Conservation (phyloP, 2,888 invertebrate species). For the Hypomecis punctinalis region DNA sequence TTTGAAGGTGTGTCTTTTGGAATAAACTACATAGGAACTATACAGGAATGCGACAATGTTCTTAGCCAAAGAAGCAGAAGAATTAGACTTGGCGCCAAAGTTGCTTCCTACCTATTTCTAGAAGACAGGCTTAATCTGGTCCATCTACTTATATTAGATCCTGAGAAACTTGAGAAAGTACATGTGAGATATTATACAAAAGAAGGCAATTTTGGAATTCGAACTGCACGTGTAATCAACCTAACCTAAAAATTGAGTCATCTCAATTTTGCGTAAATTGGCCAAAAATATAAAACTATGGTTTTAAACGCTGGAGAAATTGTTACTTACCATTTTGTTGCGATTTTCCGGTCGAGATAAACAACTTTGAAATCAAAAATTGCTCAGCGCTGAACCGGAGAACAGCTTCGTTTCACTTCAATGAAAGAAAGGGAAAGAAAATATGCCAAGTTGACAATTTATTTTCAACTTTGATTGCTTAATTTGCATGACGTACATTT, state of each 20-base stretch:
- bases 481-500: background rate
- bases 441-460: background rate
- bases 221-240: conserved; percentile 60
- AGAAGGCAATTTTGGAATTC: background rate
- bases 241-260: conserved; percentile 61
- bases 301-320: background rate
- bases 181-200: background rate
- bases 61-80: too few relatives aligned
- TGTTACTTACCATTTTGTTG: conserved; percentile 84
- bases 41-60: too few relatives aligned
- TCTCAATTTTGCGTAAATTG: background rate
- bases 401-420: conserved; percentile 66
- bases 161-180: background rate
- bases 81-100: too few relatives aligned
- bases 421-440: conserved; percentile 58
- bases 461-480: too few relatives aligned
- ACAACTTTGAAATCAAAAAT: conserved; percentile 87
- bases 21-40: too few relatives aligned
- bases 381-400: conserved; percentile 97
- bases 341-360: conserved; percentile 93
- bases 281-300: background rate
- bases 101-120: too few relatives aligned
- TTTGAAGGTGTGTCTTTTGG: too few relatives aligned
- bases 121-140: too few relatives aligned
- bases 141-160: too few relatives aligned